Conservation (phyloP, 2,113 vertebrate genomes). For the Heterotis niloticus region DNA sequence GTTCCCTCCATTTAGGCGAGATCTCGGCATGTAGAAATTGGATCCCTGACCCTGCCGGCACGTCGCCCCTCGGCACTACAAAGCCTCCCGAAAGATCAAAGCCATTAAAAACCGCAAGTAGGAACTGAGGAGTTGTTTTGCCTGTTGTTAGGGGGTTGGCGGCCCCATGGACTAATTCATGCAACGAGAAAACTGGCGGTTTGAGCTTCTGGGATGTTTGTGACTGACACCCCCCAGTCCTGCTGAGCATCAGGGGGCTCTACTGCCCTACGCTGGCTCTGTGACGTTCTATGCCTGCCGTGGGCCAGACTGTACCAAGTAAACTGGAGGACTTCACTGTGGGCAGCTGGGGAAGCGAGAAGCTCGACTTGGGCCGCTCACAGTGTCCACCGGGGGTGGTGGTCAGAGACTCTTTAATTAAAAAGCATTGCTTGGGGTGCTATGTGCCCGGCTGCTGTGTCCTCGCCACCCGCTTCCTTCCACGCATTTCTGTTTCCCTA, state of each 20-base stretch:
- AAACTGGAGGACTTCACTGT: too few relatives aligned
- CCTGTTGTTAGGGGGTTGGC: not conserved
- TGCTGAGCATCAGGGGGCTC: not conserved
- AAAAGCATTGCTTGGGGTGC: not conserved
- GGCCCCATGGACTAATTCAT: not conserved
- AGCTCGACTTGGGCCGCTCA: too few relatives aligned
- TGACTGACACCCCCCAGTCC: not conserved
- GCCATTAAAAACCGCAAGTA: not conserved
- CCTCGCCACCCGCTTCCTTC: not conserved
- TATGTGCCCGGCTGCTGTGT: not conserved
- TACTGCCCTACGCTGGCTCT: not conserved
- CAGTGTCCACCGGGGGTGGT: too few relatives aligned
- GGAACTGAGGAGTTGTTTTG: not conserved
- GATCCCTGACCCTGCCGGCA: not conserved
- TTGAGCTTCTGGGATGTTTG: not conserved
- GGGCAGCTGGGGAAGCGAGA: too few relatives aligned
- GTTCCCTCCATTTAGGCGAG: not conserved
- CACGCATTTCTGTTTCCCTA: not conserved
- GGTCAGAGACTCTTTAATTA: not conserved
- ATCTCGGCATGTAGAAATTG: not conserved
- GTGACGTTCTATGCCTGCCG: not conserved
- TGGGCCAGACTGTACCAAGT: too few relatives aligned
- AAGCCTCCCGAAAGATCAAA: not conserved
- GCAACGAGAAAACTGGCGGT: not conserved
- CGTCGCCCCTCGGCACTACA: not conserved